Conservation (phyloP, 2,888 invertebrate species). For the Philhelius pedissequus region DNA sequence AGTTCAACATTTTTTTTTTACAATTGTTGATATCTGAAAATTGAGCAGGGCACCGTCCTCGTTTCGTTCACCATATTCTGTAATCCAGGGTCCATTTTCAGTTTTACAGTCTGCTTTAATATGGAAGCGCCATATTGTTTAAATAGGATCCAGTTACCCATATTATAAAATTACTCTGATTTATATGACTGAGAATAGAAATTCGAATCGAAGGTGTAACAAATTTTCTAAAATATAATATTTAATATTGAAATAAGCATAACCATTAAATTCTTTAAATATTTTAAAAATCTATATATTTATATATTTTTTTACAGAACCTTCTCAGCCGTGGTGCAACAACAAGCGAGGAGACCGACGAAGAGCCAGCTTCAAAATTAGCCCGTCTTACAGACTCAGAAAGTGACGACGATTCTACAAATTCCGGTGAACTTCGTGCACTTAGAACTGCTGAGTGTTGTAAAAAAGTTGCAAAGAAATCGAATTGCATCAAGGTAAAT, state of each 20-base stretch:
- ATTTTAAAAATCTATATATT: background rate
- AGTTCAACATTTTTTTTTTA: too few species aligned
- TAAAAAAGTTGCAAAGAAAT: conserved; percentile 45
- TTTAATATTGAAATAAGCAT: background rate
- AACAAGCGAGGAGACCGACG: conserved; percentile 70
- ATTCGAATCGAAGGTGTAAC: too few species aligned
- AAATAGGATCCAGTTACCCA: too few species aligned
- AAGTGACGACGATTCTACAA: conserved; percentile 60
- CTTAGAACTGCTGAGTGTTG: conserved; percentile 32
- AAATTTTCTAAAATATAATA: too few species aligned
- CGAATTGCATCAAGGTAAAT: conserved; percentile 55
- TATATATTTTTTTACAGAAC: conserved; percentile 56
- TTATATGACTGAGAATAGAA: too few species aligned
- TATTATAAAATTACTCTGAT: too few species aligned
- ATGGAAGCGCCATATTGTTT: too few species aligned
- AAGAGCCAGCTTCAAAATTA: conserved; percentile 81
- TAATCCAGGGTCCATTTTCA: too few species aligned
- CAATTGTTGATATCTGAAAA: too few species aligned
- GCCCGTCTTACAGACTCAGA: conserved; percentile 81
- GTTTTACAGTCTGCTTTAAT: too few species aligned
- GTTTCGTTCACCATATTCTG: too few species aligned
- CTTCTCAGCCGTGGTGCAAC: conserved; percentile 55
- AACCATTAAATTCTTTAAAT: background rate
- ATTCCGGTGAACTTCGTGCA: conserved; percentile 37
- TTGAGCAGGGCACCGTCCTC: too few species aligned